Evolutionary conservation across 2,113 vertebrate species (phyloP), one percentile per base, ranked within the genome.

Genomic region (Anolis carolinensis): DNA sequence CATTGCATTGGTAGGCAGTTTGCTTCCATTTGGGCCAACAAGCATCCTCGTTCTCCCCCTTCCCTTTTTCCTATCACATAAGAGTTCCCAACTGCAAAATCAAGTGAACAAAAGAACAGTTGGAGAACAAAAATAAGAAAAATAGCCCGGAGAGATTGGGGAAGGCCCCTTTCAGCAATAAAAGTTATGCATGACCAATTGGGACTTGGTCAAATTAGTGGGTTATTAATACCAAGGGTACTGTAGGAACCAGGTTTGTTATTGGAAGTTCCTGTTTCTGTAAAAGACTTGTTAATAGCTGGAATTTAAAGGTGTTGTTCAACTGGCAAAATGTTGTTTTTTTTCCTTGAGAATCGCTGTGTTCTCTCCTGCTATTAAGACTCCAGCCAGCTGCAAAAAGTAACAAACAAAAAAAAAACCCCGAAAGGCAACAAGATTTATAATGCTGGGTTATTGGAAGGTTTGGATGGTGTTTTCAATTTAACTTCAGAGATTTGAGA

Each of bases 141-240:
- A 20, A 10, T 10, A 76, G 3, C 23, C 7, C 20, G 16, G 65
- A 70, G 8, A 52, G 9, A 23, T 0, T n/a, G n/a, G 32, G 7
- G 9, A 55, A 83, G 87, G 92, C 23, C 90, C 84, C 88, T 93
- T 89, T 83, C 85, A 93, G 90, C 86, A 93, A 88, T 94, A 94
- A 95, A 81, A 86, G 87, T 86, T 85, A 81, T 82, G 86, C 86
- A 89, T 79, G 77, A 87, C 92, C 95, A 95, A 93, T 92, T 94
- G 94, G 93, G 94, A 95, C 86, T 85, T 62, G 92, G 93, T 95
- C 93, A 95, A 94, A 96, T 95, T 93, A 95, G 79, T 93, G 92
- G 93, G 91, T 96, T 96, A 95, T 95, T 95, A 95, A 95, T 95
- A 96, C 95, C 93, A 95, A 93, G 94, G 94, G 95, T 94, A 95